Evolutionary conservation across 2,888 invertebrate species (phyloP).

Genomic region (Acanthosepion esculentum): DNA sequence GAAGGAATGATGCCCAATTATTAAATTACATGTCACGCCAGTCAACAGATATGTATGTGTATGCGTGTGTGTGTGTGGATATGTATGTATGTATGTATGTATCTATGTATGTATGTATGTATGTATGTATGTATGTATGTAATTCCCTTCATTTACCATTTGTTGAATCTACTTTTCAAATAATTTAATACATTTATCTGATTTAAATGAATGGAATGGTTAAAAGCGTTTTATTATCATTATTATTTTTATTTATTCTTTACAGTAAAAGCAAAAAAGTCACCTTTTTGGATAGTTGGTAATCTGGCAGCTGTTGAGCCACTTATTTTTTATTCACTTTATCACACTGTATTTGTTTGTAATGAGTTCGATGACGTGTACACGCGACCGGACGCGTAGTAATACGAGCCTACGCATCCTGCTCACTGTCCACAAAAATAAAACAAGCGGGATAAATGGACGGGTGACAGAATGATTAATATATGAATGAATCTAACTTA

Average conservation of each 20-base stretch:
- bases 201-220: too few relatives aligned
- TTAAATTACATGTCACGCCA: too few relatives aligned
- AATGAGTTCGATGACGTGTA: background rate
- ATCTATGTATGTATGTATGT: background rate
- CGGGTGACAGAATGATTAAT: background rate
- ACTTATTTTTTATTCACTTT: background rate
- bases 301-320: background rate
- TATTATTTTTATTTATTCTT: background rate
- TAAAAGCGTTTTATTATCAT: background rate
- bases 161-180: too few relatives aligned
- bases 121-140: background rate
- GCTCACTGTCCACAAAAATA: background rate
- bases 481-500: background rate
- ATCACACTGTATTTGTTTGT: background rate
- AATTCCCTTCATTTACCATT: background rate
- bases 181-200: background rate
- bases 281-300: background rate
- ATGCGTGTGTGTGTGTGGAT: background rate
- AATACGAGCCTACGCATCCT: background rate
- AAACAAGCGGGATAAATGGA: background rate
- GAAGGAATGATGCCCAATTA: too few relatives aligned
- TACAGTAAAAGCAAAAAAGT: background rate
- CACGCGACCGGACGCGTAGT: slow-evolving; percentile 33
- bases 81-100: background rate
- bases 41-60: too few relatives aligned